These are phyloP conservation scores for Nasonia vitripennis DNA, from an alignment of 1,140 invertebrate species.

Conservation along the genomic window DNA sequence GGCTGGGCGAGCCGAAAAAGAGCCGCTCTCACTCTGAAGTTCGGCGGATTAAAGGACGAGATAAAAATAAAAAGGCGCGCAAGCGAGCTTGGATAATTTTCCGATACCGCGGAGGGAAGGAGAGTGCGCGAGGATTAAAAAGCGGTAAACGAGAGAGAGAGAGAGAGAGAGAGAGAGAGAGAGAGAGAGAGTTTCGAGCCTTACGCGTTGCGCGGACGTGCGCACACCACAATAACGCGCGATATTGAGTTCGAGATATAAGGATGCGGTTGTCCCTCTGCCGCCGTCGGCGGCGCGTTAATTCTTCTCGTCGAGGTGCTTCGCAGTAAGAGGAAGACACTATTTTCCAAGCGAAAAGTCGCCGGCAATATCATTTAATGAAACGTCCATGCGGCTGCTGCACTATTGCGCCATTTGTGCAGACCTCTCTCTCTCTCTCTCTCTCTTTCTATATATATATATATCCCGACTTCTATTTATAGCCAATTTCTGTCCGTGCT, in stretches of 20 bases:
- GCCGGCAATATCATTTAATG: slow-evolving; percentile 61
- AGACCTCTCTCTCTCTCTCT: not conserved
- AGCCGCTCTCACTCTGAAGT: not conserved
- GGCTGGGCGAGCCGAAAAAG: not conserved
- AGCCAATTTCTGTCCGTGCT: slow-evolving; percentile 58
- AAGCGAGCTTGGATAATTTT: not conserved
- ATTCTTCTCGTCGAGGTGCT: not conserved
- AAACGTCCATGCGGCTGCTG: slow-evolving; percentile 56
- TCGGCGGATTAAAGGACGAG: not conserved
- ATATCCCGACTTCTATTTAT: slow-evolving; percentile 63
- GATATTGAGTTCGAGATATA: not conserved
- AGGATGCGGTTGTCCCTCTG: not conserved
- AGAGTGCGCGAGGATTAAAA: not conserved
- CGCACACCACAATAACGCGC: slow-evolving; percentile 2
- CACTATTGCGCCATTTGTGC: not conserved
- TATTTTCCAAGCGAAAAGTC: slow-evolving; percentile 15
- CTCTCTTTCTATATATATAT: too few species aligned
- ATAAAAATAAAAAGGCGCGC: not conserved
- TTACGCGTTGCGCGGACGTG: not conserved
- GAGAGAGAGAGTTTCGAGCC: not conserved
- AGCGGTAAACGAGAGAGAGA: not conserved
- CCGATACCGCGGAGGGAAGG: not conserved
- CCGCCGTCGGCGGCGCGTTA: not conserved
- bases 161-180: not conserved
- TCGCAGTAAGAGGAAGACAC: not conserved